phyloP scores from a whole-genome alignment of 2,113 vertebrate genomes.

The Heptranchias perlo region DNA sequence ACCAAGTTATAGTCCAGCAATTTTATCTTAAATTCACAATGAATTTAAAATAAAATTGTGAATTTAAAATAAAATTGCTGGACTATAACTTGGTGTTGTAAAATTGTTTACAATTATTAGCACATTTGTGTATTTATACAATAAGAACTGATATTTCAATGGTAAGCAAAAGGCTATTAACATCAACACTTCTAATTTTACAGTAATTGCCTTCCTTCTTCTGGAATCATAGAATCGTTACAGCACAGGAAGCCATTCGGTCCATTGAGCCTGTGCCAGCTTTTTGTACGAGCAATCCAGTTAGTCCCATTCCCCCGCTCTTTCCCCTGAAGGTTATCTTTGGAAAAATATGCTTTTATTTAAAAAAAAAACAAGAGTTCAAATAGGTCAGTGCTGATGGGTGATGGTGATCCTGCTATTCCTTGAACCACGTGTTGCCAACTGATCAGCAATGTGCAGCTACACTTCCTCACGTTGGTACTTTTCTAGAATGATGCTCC shows the following conservation, averaged over 20 bases:
- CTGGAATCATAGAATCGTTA: too few relatives aligned
- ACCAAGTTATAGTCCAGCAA: too few relatives aligned
- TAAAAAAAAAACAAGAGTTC: background rate
- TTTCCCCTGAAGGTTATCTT: slow-evolving; percentile 16
- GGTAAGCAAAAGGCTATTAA: background rate
- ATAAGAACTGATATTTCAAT: background rate
- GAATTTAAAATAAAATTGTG: too few relatives aligned
- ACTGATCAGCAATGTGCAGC: background rate
- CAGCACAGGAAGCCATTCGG: too few relatives aligned
- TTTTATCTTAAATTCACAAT: too few relatives aligned
- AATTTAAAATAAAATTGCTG: too few relatives aligned
- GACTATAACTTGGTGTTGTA: too few relatives aligned
- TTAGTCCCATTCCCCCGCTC: too few relatives aligned
- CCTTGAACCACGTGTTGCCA: background rate
- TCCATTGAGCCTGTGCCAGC: too few relatives aligned
- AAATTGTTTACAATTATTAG: too few relatives aligned
- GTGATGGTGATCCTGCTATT: background rate
- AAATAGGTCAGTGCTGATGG: background rate
- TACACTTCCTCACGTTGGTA: background rate
- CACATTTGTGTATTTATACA: background rate
- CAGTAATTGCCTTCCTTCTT: background rate
- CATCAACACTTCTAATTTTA: background rate
- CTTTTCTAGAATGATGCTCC: background rate
- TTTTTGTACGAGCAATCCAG: too few relatives aligned
- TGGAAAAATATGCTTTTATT: background rate